These are phyloP conservation scores for Diadophis punctatus DNA, from an alignment of 2,113 vertebrate genomes.

Conservation along the genomic window DNA sequence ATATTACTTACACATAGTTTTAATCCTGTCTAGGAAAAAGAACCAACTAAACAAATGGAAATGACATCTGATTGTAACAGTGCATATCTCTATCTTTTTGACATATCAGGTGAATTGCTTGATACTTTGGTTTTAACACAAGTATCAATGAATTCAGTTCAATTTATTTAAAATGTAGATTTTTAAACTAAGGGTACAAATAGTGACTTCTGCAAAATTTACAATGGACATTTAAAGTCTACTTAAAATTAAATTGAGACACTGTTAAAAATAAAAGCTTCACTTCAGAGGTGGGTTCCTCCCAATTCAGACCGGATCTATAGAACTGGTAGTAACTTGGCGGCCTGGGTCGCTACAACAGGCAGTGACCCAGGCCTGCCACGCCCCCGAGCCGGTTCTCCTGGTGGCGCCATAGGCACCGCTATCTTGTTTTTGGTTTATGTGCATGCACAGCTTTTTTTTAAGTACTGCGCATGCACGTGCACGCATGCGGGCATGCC, in stretches of 20 bases:
- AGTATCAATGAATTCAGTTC: background rate
- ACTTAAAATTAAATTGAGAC: background rate
- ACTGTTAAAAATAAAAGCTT: background rate
- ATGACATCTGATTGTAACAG: conserved; percentile 20
- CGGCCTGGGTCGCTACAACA: no score
- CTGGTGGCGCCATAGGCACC: no score
- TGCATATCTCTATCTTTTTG: conserved; percentile 38
- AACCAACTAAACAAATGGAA: conserved; percentile 34
- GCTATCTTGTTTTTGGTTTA: no score
- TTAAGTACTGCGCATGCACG: no score
- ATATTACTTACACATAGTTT: conserved; percentile 33
- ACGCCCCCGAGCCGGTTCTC: no score
- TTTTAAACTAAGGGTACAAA: background rate
- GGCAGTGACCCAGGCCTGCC: no score
- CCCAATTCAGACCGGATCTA: no score
- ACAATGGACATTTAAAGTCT: background rate
- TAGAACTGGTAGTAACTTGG: no score
- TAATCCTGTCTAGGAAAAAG: conserved; percentile 48
- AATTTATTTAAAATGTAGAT: background rate
- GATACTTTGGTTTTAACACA: background rate
- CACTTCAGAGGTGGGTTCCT: no score
- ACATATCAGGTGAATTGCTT: background rate
- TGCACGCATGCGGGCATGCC: no score
- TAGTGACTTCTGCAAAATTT: background rate
- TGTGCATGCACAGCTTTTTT: no score